Base-by-base conservation (phyloP, 2,113 vertebrate species). In the Brachypodius melanocephalos region DNA sequence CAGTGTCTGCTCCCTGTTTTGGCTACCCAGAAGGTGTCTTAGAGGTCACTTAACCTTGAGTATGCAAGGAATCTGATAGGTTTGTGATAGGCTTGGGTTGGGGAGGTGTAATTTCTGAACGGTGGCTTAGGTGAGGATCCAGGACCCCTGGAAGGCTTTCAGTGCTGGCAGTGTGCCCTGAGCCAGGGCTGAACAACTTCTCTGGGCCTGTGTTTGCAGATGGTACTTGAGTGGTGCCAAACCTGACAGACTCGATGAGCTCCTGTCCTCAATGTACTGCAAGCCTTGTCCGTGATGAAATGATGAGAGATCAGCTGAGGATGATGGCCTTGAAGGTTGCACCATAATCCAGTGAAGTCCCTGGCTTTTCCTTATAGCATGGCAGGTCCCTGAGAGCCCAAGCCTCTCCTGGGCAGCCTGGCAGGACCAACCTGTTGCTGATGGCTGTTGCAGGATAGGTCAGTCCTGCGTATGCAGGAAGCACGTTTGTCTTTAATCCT, bases 341-440 rank as follows among this genome's bases (percentile, higher is more conserved):
- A 24, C 46, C 1, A 0, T 49, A 54, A 20, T 54, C 22, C 7
- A 11, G 32, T 18, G 31, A 43, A 28, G 55, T 43, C 31, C 42
- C 17, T 55, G 67, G 17, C 43, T 77, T 34, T 77, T 77, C 40
- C 52, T 84, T n/a, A 7, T 0, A 3, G 38, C 34, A 14, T 5
- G 1, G 43, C 65, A 71, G 40, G 22, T 63, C 48, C 34, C 26
- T 4, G 1, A 31, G 59, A 93, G 63, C 21, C 54, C 62, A 34
- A 10, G 45, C 36, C 62, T 85, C 12, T 28, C 24, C 17, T 0
- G 1, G 34, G 78, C 73, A 76, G 24, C 72, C 46, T 74, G 83
- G 76, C 86, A 81, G 83, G 89, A 81, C 85, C 79, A 59, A 20
- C 90, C 88, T 71, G 83, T 71, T 81, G 49, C 40, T 81, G 63